These are phyloP conservation scores for Protonibea diacanthus DNA, from an alignment of 2,797 vertebrate genomes.

Conservation along the genomic window DNA sequence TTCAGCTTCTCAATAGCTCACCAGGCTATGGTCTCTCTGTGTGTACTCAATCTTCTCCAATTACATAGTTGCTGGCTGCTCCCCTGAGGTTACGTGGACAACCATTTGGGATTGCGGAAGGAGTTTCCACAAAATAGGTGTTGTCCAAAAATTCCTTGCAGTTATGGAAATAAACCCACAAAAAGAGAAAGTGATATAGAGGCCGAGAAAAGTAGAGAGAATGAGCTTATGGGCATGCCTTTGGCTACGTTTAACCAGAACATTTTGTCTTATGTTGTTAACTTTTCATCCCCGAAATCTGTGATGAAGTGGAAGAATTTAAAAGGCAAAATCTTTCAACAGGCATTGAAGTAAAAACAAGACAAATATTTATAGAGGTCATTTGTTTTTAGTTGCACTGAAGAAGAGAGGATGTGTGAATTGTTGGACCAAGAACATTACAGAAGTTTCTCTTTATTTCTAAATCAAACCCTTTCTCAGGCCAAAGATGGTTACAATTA, in stretches of 20 bases:
- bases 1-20: slow-evolving; percentile 81
- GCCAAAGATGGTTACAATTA: slow-evolving; percentile 69
- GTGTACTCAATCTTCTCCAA: slow-evolving; percentile 82
- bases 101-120: slow-evolving; percentile 80
- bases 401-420: slow-evolving; percentile 23
- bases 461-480: slow-evolving; percentile 53
- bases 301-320: slow-evolving; percentile 34
- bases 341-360: slow-evolving; percentile 35
- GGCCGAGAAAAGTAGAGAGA: slow-evolving; percentile 34
- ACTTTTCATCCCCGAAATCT: slow-evolving; percentile 41
- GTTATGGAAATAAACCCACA: slow-evolving; percentile 84
- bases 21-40: slow-evolving; percentile 78
- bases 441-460: slow-evolving; percentile 48
- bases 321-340: slow-evolving; percentile 37
- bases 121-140: slow-evolving; percentile 87
- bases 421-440: slow-evolving; percentile 20
- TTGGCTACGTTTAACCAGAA: slow-evolving; percentile 27
- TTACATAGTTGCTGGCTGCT: slow-evolving; percentile 83
- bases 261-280: slow-evolving; percentile 29
- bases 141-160: slow-evolving; percentile 85
- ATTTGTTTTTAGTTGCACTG: slow-evolving; percentile 26
- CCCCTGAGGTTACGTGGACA: slow-evolving; percentile 80
- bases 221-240: slow-evolving; percentile 39
- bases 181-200: slow-evolving; percentile 62
- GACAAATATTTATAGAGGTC: slow-evolving; percentile 1